These are phyloP conservation scores for Pollenia griseotomentosa DNA, from an alignment of 2,888 invertebrate genomes.

Conservation along the genomic window DNA sequence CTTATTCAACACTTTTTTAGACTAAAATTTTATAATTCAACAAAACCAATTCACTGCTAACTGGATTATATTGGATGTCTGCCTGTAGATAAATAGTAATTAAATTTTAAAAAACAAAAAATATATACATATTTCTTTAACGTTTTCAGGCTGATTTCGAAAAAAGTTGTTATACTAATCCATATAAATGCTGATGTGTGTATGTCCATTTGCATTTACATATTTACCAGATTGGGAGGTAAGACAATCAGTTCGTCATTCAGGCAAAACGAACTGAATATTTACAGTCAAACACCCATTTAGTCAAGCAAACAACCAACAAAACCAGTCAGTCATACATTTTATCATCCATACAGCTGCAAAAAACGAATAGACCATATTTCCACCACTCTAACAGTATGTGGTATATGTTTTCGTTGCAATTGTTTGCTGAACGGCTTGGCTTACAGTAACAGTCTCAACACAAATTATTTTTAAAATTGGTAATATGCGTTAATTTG, in stretches of 20 bases:
- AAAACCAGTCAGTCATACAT: background rate
- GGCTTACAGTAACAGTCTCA: conserved; percentile 1
- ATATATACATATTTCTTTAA: no score
- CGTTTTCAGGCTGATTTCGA: background rate
- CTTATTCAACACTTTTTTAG: no score
- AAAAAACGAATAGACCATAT: background rate
- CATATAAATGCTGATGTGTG: no score
- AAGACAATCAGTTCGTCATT: conserved; percentile 22
- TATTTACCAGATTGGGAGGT: conserved; percentile 3
- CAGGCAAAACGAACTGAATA: conserved; percentile 24
- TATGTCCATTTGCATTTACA: no score
- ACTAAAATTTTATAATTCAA: no score
- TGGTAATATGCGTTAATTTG: no score
- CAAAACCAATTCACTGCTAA: no score
- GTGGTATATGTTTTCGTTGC: no score
- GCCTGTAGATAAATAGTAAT: no score
- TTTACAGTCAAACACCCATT: conserved; percentile 27
- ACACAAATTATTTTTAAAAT: no score
- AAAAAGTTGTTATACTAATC: background rate
- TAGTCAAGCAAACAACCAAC: conserved; percentile 13
- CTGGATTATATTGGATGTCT: no score
- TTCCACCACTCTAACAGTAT: background rate
- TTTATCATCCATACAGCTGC: background rate
- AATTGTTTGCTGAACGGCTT: background rate
- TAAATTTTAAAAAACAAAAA: no score